A percentile compares a stretch with the other conserved stretches of the same genome.
These are phyloP conservation scores for Procambarus clarkii DNA, from an alignment of 1,140 invertebrate genomes.

Conservation along the genomic window DNA sequence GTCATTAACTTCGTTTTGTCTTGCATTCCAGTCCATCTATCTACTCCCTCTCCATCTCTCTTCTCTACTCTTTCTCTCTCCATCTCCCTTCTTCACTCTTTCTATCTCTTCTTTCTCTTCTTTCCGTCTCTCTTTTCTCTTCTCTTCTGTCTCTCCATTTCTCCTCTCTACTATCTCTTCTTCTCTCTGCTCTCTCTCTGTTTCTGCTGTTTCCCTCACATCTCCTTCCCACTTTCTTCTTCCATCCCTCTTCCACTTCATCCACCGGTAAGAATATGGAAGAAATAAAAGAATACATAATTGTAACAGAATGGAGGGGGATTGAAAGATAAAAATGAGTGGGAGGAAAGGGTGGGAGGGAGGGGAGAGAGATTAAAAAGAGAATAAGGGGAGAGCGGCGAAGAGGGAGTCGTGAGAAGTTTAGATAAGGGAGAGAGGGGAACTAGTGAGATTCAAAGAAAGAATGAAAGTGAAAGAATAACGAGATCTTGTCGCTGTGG, in stretches of 20 bases:
- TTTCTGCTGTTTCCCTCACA: slow-evolving; percentile 15
- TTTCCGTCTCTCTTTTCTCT: slow-evolving; percentile 5
- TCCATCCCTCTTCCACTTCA: slow-evolving; percentile 1
- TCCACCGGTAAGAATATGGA: background rate
- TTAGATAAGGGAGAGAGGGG: background rate
- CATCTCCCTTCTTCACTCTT: too few species aligned
- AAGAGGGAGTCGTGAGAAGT: background rate
- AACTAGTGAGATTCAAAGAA: background rate
- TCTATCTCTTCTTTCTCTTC: background rate
- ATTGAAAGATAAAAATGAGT: too few species aligned
- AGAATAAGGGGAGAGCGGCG: background rate
- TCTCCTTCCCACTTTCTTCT: slow-evolving; percentile 16
- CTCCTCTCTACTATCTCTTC: background rate
- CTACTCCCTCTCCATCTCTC: too few species aligned
- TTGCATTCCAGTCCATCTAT: too few species aligned
- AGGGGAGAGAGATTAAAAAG: background rate
- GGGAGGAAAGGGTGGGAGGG: background rate
- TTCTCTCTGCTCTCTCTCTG: background rate
- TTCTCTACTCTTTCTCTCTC: too few species aligned
- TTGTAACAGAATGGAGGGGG: too few species aligned
- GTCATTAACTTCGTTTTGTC: too few species aligned
- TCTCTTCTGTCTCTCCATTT: slow-evolving; percentile 11
- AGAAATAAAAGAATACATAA: background rate
- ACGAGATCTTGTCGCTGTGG: background rate
- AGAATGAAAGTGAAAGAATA: background rate